Conservation (phyloP, 2,888 invertebrate species). For the Lasioglossum villosulum region DNA sequence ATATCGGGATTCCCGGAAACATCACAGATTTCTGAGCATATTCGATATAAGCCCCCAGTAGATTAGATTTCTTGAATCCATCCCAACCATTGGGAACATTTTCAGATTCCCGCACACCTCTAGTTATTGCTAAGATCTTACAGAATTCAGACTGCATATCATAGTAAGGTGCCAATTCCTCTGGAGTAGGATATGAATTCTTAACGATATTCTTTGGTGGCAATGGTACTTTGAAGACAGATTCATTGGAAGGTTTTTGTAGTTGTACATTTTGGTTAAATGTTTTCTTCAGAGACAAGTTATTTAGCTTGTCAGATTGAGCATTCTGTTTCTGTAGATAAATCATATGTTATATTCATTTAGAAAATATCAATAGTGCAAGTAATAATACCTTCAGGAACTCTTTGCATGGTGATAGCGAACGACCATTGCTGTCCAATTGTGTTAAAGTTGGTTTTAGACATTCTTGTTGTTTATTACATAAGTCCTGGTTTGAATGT, state of each 20-base stretch:
- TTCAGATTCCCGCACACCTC: neutral
- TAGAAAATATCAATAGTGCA: neutral
- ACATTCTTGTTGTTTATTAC: slow-evolving; percentile 36
- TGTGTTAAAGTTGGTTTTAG: slow-evolving; percentile 59
- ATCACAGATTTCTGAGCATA: no score
- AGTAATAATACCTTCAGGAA: slow-evolving; percentile 47
- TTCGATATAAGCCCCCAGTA: no score
- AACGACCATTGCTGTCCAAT: slow-evolving; percentile 16
- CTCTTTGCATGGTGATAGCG: slow-evolving; percentile 55
- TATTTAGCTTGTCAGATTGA: slow-evolving; percentile 37
- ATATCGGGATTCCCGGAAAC: no score
- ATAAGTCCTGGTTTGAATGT: slow-evolving; percentile 15
- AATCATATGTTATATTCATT: neutral
- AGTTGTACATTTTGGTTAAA: slow-evolving; percentile 40
- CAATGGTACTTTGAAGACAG: slow-evolving; percentile 69
- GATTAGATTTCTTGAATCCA: no score
- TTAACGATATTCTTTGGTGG: slow-evolving; percentile 47
- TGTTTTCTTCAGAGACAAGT: slow-evolving; percentile 28
- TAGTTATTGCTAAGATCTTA: slow-evolving; percentile 19
- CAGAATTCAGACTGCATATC: slow-evolving; percentile 59
- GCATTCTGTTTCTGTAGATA: slow-evolving; percentile 31
- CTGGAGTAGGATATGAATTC: slow-evolving; percentile 65
- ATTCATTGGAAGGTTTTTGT: slow-evolving; percentile 52
- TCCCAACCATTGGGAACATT: neutral
- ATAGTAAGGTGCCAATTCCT: slow-evolving; percentile 62